Conservation (phyloP, 2,888 invertebrate genomes). For the Thera obeliscata region DNA sequence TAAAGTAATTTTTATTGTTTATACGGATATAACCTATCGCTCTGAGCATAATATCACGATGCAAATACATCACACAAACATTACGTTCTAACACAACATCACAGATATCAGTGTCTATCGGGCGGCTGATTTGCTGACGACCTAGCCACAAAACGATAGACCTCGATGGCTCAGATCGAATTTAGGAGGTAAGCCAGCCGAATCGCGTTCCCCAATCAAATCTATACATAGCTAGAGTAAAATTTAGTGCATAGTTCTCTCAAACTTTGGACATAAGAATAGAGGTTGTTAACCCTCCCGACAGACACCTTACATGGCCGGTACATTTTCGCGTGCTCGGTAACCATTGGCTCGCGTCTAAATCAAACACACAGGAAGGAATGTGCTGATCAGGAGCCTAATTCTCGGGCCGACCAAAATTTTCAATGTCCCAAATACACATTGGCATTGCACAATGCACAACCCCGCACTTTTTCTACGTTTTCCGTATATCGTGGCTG, state of each 20-base stretch:
- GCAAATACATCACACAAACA: conserved; percentile 46
- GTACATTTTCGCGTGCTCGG: conserved; percentile 3
- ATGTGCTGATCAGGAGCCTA: not conserved
- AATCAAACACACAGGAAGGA: not conserved
- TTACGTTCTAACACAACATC: conserved; percentile 68
- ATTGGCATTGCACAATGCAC: too few species aligned
- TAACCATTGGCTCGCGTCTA: not conserved
- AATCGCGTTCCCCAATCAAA: not conserved
- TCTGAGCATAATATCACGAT: conserved; percentile 78
- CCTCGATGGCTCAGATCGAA: not conserved
- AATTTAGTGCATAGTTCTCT: not conserved
- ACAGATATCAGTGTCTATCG: conserved; percentile 57
- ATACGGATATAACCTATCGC: conserved; percentile 60
- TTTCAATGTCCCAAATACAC: too few species aligned
- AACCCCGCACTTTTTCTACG: too few species aligned
- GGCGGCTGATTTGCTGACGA: not conserved
- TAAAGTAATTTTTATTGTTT: conserved; percentile 50
- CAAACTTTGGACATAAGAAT: not conserved
- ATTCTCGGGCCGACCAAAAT: too few species aligned
- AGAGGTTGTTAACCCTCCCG: not conserved
- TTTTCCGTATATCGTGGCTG: too few species aligned
- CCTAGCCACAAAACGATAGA: not conserved
- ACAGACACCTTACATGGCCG: conserved; percentile 13
- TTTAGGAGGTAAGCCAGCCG: not conserved
- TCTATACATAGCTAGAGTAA: not conserved